Conservation (phyloP, 2,888 invertebrate species). For the Eutolmus rufibarbis region DNA sequence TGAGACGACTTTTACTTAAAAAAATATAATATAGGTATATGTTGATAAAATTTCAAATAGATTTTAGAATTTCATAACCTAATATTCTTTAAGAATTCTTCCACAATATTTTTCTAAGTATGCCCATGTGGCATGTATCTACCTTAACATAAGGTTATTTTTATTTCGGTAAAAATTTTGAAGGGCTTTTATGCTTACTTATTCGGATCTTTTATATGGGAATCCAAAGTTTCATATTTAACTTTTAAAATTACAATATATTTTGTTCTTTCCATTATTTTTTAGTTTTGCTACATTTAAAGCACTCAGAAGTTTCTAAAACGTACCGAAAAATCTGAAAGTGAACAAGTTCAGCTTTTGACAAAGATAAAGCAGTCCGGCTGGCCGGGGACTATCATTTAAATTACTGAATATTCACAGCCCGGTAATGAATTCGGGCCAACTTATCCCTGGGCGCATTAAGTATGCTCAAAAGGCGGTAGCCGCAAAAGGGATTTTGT, state of each 20-base stretch:
- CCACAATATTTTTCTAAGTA: no score
- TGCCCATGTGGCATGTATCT: no score
- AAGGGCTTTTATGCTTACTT: no score
- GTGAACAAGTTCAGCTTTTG: neutral
- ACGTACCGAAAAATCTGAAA: neutral
- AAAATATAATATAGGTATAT: no score
- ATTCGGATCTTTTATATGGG: no score
- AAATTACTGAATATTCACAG: neutral
- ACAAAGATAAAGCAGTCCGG: neutral
- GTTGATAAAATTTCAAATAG: no score
- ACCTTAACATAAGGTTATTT: no score
- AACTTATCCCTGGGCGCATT: neutral
- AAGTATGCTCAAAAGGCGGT: neutral
- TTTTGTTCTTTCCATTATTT: neutral
- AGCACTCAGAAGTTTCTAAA: neutral
- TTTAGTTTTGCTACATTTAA: neutral
- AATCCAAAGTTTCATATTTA: neutral
- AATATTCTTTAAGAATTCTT: no score
- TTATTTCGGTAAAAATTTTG: no score
- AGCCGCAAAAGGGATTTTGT: neutral
- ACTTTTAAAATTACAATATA: neutral
- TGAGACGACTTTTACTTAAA: no score
- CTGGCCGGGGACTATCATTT: neutral
- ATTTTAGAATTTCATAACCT: no score
- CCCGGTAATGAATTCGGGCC: neutral